phyloP scores from a whole-genome alignment of 2,888 invertebrate genomes.

The Oxyteleia sp. region DNA sequence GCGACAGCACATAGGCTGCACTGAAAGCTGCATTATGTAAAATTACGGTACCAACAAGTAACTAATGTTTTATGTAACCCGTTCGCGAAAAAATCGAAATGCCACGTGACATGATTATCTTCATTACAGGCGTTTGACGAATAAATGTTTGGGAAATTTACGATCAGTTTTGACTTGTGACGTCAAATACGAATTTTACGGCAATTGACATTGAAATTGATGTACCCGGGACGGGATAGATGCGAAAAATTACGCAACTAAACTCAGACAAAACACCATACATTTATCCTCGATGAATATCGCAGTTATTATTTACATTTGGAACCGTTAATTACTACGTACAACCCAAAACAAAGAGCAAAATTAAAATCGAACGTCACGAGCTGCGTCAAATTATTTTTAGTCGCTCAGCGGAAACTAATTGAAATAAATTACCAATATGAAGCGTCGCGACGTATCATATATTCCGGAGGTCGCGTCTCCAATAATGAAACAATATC shows the following conservation, averaged over 20 bases:
- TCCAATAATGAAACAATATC: conserved; percentile 62
- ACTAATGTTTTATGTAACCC: conserved; percentile 57
- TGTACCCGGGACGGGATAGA: not conserved
- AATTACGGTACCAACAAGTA: conserved; percentile 60
- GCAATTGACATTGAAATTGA: conserved; percentile 40
- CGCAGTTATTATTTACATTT: conserved; percentile 1
- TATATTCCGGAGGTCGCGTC: conserved; percentile 22
- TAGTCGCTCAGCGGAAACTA: conserved; percentile 28
- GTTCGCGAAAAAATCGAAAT: conserved; percentile 53
- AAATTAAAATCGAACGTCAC: conserved; percentile 16
- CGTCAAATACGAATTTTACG: conserved; percentile 45
- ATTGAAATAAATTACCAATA: conserved; percentile 56
- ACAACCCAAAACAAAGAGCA: conserved; percentile 5
- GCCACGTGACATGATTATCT: conserved; percentile 55
- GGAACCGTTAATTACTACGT: conserved; percentile 14
- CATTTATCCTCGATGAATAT: too few species aligned
- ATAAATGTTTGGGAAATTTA: conserved; percentile 56
- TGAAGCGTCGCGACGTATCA: conserved; percentile 38
- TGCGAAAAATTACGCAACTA: not conserved
- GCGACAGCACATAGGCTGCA: conserved; percentile 45
- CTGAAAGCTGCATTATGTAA: conserved; percentile 60
- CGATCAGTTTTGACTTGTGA: conserved; percentile 28
- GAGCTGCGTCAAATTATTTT: conserved; percentile 29
- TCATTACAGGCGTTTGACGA: conserved; percentile 49
- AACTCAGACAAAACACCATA: not conserved